Percentiles rank a stretch among this genome's conserved stretches.
Conservation (phyloP, 2,113 vertebrate species). For the Pardalotus punctatus region DNA sequence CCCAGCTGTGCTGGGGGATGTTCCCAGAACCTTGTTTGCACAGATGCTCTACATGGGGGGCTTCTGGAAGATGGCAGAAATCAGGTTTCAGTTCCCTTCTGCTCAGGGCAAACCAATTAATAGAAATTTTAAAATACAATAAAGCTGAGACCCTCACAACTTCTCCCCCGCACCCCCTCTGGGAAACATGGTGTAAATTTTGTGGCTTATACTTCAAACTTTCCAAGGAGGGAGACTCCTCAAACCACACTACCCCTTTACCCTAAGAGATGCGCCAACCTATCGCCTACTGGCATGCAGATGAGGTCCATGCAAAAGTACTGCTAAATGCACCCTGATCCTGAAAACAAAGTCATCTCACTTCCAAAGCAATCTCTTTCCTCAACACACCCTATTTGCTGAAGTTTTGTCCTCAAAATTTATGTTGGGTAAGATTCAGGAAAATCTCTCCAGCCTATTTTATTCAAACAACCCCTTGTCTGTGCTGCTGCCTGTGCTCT, state of each 20-base stretch:
- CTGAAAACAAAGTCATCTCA: background rate
- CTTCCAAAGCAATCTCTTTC: background rate
- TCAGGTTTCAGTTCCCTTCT: background rate
- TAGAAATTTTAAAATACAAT: background rate
- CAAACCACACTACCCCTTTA: background rate
- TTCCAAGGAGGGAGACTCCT: background rate
- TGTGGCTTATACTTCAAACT: background rate
- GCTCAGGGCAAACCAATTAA: background rate
- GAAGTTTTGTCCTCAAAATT: background rate
- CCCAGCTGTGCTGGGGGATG: background rate
- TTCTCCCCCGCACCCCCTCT: accelerated
- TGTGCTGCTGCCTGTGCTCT: background rate
- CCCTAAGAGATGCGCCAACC: background rate
- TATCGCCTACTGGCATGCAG: background rate
- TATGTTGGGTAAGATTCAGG: background rate
- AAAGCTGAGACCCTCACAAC: background rate
- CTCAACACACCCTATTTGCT: background rate
- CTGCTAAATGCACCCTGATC: background rate
- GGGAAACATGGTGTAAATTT: background rate
- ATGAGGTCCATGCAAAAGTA: background rate
- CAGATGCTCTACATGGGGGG: accelerated
- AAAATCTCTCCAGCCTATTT: background rate
- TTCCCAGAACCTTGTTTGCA: background rate
- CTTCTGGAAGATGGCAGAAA: background rate
- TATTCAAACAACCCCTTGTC: background rate